phyloP scores from a whole-genome alignment of 2,888 invertebrate genomes.

The Neuroscelio doddi region DNA sequence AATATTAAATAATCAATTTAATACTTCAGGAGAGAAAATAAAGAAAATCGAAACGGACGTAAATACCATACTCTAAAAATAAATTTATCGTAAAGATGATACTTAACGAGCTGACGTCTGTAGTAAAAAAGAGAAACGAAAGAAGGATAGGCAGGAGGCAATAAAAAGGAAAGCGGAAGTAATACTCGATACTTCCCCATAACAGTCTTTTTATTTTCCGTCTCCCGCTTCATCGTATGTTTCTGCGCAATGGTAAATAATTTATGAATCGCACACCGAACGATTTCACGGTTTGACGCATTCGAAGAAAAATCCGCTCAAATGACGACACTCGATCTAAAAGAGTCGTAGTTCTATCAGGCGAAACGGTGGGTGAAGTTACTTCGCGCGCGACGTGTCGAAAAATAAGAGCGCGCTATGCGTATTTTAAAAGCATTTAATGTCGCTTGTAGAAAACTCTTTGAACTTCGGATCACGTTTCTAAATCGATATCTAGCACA shows the following conservation, averaged over 20 bases:
- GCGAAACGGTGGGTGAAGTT: constrained; percentile 8
- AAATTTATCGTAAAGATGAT: constrained; percentile 4
- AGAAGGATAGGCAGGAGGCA: not conserved
- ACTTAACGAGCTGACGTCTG: not conserved
- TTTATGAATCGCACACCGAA: constrained; percentile 56
- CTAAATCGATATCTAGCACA: constrained; percentile 20
- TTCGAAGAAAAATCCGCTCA: constrained; percentile 44
- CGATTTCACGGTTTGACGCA: constrained; percentile 56
- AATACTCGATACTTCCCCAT: not conserved
- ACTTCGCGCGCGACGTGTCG: constrained; percentile 1
- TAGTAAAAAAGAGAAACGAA: not conserved
- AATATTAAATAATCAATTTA: constrained; percentile 11
- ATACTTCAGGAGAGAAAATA: not conserved
- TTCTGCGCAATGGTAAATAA: constrained; percentile 60
- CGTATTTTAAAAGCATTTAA: constrained; percentile 48
- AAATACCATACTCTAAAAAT: no score
- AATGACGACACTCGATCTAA: constrained; percentile 12
- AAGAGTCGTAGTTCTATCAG: not conserved
- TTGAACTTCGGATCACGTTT: constrained; percentile 45
- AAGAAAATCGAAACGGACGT: not conserved
- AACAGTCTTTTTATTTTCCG: not conserved
- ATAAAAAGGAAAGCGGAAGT: not conserved
- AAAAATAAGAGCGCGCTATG: constrained; percentile 7
- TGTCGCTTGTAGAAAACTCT: constrained; percentile 30
- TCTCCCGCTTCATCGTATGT: not conserved